Conservation (phyloP, 35 echinoderm and acorn worm species). For the Heliocidaris erythrogramma region DNA sequence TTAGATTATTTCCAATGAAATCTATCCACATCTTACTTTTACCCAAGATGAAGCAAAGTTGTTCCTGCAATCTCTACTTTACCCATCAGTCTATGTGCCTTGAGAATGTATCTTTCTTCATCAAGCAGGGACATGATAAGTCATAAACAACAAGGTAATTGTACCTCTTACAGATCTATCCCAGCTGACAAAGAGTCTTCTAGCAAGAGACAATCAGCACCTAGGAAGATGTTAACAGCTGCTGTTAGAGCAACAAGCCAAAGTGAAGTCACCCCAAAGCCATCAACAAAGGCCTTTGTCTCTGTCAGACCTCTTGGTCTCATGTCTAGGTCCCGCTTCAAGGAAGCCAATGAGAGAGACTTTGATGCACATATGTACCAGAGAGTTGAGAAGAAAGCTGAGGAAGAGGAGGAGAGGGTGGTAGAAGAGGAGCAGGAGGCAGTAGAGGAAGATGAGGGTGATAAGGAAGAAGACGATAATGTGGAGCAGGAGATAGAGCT, state of each 20-base stretch:
- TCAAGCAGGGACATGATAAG: background rate
- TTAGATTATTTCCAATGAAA: too few relatives aligned
- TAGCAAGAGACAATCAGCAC: background rate
- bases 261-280: background rate
- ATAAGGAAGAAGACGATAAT: background rate
- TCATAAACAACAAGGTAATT: background rate
- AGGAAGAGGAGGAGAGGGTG: constrained; percentile 39
- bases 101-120: too few relatives aligned
- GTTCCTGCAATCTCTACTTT: too few relatives aligned
- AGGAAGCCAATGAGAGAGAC: constrained; percentile 66
- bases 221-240: background rate
- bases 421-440: background rate
- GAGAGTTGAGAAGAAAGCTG: constrained; percentile 50
- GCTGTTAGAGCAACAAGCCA: background rate
- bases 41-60: too few relatives aligned
- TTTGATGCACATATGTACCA: constrained; percentile 75
- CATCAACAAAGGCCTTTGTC: background rate
- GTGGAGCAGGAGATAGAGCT: background rate
- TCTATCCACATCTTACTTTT: too few relatives aligned
- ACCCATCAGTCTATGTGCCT: background rate
- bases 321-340: constrained; percentile 61
- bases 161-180: background rate
- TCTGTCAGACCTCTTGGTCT: constrained; percentile 13
- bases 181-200: constrained; percentile 32
- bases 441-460: background rate